These are phyloP conservation scores for Chaetodon auriga DNA, from an alignment of 2,113 vertebrate species.

Conservation along the genomic window DNA sequence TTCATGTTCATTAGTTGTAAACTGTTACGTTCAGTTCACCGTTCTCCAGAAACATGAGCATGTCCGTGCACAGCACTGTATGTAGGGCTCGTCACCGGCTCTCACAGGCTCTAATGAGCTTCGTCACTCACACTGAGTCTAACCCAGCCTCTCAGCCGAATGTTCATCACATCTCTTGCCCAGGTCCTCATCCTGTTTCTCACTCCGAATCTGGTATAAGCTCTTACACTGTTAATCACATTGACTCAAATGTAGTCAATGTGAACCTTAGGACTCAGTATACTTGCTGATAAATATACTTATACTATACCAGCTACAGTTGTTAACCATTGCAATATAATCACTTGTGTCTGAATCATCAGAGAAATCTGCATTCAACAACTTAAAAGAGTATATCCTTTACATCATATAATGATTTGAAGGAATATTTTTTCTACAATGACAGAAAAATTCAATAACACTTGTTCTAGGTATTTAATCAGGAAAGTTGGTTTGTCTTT, in stretches of 20 bases:
- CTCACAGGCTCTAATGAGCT: conserved; percentile 5
- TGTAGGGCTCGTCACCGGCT: conserved; percentile 12
- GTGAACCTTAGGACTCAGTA: background rate
- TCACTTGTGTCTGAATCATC: background rate
- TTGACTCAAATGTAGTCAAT: background rate
- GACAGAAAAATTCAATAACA: background rate
- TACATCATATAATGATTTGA: background rate
- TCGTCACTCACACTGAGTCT: conserved; percentile 19
- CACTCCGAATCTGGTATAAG: background rate
- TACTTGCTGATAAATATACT: conserved; percentile 1
- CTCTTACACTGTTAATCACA: conserved; percentile 1
- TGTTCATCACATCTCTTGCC: conserved; percentile 21
- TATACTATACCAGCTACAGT: background rate
- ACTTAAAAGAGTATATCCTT: background rate
- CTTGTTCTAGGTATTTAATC: background rate
- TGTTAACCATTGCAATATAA: background rate
- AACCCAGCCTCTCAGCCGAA: background rate
- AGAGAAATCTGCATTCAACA: background rate
- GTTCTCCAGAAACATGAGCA: no score
- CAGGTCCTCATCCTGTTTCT: conserved; percentile 3
- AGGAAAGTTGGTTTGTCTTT: background rate
- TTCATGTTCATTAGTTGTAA: no score
- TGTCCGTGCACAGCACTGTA: background rate
- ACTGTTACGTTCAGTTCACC: no score
- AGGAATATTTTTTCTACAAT: background rate